phyloP scores from a whole-genome alignment of 2,888 invertebrate species.

The Atethmia centrago region DNA sequence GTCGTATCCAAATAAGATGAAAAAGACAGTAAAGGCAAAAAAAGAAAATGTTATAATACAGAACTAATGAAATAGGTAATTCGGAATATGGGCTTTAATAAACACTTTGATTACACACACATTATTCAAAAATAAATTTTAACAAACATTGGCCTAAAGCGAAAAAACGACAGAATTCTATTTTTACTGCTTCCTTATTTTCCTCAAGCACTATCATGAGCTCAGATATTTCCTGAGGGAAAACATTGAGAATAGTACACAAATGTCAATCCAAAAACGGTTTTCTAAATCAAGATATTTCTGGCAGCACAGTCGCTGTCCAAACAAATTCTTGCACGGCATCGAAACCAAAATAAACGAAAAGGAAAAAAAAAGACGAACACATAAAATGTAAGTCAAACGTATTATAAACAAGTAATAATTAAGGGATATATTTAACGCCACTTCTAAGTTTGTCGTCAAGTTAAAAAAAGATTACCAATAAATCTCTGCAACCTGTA shows the following conservation, averaged over 20 bases:
- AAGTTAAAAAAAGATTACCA: constrained; percentile 78
- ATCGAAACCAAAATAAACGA: constrained; percentile 66
- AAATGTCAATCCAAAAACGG: constrained; percentile 59
- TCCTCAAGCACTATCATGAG: constrained; percentile 35
- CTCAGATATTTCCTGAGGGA: constrained; percentile 34
- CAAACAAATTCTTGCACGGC: constrained; percentile 64
- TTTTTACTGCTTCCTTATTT: constrained; percentile 24
- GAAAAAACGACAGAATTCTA: neutral
- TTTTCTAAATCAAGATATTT: constrained; percentile 50
- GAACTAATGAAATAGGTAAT: neutral
- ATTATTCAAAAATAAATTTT: neutral
- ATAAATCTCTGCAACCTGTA: constrained; percentile 71
- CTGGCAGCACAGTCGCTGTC: constrained; percentile 38
- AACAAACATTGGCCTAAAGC: neutral
- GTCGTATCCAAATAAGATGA: neutral
- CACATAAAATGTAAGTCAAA: constrained; percentile 75
- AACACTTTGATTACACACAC: constrained; percentile 14
- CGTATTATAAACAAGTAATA: constrained; percentile 78
- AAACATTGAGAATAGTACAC: constrained; percentile 48
- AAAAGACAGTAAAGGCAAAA: neutral
- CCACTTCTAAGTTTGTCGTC: constrained; percentile 83
- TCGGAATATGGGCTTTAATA: neutral
- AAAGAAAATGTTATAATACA: neutral
- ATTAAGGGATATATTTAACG: constrained; percentile 77
- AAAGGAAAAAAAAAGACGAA: constrained; percentile 69